Conservation (phyloP, 2,888 invertebrate species). For the Prenolepis imparis region DNA sequence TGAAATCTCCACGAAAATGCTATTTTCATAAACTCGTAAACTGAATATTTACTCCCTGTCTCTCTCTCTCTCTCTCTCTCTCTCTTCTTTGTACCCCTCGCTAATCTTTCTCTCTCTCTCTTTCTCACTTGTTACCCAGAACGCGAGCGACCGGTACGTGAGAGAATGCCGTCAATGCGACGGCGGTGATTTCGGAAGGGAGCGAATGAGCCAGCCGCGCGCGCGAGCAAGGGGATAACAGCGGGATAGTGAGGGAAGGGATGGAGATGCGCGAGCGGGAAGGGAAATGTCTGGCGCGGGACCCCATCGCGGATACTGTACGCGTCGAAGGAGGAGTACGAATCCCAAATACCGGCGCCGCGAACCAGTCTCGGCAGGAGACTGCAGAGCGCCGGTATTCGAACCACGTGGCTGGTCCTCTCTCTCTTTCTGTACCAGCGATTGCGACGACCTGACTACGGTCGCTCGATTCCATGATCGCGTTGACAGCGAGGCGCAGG, state of each 20-base stretch:
- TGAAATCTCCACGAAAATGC: constrained; percentile 1
- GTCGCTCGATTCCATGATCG: constrained; percentile 66
- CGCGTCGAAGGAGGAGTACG: constrained; percentile 65
- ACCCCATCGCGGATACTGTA: constrained; percentile 67
- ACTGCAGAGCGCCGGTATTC: constrained; percentile 75
- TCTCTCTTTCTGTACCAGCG: constrained; percentile 27
- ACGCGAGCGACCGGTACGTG: constrained; percentile 83
- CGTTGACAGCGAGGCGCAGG: constrained; percentile 66
- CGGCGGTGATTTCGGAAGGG: constrained; percentile 69
- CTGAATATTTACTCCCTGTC: not conserved
- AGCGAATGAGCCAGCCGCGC: constrained; percentile 61
- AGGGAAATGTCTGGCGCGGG: constrained; percentile 73
- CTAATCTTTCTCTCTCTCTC: constrained; percentile 64
- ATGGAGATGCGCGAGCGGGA: constrained; percentile 56
- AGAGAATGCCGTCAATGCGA: constrained; percentile 84
- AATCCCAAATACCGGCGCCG: constrained; percentile 72
- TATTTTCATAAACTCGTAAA: constrained; percentile 21
- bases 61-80: constrained; percentile 61
- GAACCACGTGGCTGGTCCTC: constrained; percentile 76
- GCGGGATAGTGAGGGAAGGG: constrained; percentile 17
- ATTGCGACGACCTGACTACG: constrained; percentile 65
- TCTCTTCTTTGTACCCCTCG: constrained; percentile 63
- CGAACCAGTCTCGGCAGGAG: constrained; percentile 60
- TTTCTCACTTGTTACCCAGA: constrained; percentile 77
- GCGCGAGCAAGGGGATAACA: constrained; percentile 46